Evolutionary conservation across 2,113 vertebrate species (phyloP).

Genomic region (Meles meles): DNA sequence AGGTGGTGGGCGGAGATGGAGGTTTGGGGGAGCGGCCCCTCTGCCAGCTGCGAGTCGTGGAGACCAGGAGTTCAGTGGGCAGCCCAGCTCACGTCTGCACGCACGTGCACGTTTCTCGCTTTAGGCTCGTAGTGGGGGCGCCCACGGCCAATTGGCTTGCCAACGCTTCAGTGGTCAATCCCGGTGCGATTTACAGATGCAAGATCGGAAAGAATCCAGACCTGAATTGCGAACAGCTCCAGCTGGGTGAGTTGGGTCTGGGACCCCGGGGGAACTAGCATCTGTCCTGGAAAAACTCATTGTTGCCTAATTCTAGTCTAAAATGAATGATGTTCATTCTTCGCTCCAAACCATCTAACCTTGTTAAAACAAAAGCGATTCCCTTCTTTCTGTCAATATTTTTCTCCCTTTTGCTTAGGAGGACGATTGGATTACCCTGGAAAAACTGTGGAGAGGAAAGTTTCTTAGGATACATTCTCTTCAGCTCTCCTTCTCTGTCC

Average conservation of each 20-base stretch:
- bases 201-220: constrained; percentile 76
- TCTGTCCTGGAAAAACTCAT: neutral
- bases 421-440: neutral
- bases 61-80: neutral
- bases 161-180: constrained; percentile 77
- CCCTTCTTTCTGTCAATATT: neutral
- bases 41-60: neutral
- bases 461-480: neutral
- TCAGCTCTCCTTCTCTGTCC: neutral
- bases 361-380: neutral
- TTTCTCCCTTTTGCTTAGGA: neutral
- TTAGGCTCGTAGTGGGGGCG: constrained; percentile 92
- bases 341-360: neutral
- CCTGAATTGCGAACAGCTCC: constrained; percentile 77
- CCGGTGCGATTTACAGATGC: constrained; percentile 92
- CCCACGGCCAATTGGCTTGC: constrained; percentile 85
- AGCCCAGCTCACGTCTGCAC: neutral
- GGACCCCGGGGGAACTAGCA: neutral
- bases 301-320: neutral
- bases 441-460: neutral
- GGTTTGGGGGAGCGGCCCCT: neutral
- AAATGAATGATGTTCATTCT: neutral
- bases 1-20: neutral
- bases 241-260: constrained; percentile 82
- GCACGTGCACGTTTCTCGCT: constrained; percentile 35